Base-by-base conservation (phyloP, 1,140 invertebrate species). In the Octopus bimaculoides region DNA sequence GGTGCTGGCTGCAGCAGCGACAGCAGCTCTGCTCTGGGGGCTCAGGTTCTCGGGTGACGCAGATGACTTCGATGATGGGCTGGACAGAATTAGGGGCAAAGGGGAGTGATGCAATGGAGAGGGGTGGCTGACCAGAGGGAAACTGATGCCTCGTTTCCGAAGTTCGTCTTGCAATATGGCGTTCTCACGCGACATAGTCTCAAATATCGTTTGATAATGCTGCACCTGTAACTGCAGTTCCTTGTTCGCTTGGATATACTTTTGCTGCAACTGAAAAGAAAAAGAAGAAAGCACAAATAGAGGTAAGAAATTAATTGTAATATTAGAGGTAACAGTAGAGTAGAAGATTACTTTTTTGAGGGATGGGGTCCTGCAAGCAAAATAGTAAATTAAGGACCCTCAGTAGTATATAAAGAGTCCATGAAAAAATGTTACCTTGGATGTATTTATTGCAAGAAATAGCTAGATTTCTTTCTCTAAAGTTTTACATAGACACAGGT, bases 141-240 rank as follows among this genome's bases (percentile, higher is more conserved):
- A 17, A 61, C 17, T 74, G 9, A 52, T 53, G 74, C 26, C 74
- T 20, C 74, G 74, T 52, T 75, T 75, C 74, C n/a, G 74, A 52
- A 75, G n/a, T 53, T 75, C 74, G 41, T 75, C 74, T 75, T 53
- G 74, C 6, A 75, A 52, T 5, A 75, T 52, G 14, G 41, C 26
- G 41, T 41, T 75, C 52, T 75, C 74, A 75, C 52, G 74, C 1
- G 20, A 14, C 17, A 75, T 6, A 20, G 74, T 52, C 52, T 75
- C 74, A 41, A 52, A 75, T 9, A 75, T 41, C 20, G 52, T 14
- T 10, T 75, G 20, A 41, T 52, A 75, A 53, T 75, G 74, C 41
- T 75, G 74, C 5, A 75, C 74, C 17, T 75, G 74, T 8, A 53
- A 9, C 12, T 75, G 74, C 52, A 75, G 17, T 17, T 71, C 66